Base-by-base conservation (phyloP, 2,113 vertebrate genomes). In the Rhineura floridana region DNA sequence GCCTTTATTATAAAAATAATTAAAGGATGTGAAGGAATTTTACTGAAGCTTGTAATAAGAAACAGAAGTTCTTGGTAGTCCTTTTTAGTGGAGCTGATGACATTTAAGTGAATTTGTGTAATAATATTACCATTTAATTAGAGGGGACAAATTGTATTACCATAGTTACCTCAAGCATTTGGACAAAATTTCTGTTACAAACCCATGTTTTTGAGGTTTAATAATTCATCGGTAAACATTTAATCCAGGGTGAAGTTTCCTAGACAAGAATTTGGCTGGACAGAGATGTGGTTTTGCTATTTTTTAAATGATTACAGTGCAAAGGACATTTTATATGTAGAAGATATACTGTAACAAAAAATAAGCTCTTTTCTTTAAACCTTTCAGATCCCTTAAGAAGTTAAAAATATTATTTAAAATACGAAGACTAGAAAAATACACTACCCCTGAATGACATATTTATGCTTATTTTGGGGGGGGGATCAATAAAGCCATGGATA, bases 181-280 rank as follows among this genome's bases (percentile, higher is more conserved):
- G 73, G 21, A 30, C 92, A 15, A 79, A 59, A 65, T 82, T 91
- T 83, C 33, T 88, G 67, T 87, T 93, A 88, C 55, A 81, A 90
- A 91, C 39, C 75, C 4, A 50, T 80, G n/a, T 23, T 85, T 1
- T 81, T 19, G 0, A 90, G 19, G 67, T 87, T 70, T 90, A 90
- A 79, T 92, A 88, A 86, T 50, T 8, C 44, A 88, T 44, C 36
- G 69, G 62, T 65, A 90, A 90, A 91, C 89, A 94, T 59, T 83
- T 93, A 87, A 91, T 87, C 12, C 30, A 86, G 73, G n/a, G 13
- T 78, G 65, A 90, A 90, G 84, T 21, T 79, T 92, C 46, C 55
- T 83, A 67, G 48, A 87, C 21, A 55, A 0, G 1, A 87, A 76
- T 5, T 89, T 78, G 75, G 82, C 21, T 59, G 73, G 90, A 91